Base-by-base conservation (phyloP, 2,797 vertebrate species). In the Acipenser oxyrinchus region DNA sequence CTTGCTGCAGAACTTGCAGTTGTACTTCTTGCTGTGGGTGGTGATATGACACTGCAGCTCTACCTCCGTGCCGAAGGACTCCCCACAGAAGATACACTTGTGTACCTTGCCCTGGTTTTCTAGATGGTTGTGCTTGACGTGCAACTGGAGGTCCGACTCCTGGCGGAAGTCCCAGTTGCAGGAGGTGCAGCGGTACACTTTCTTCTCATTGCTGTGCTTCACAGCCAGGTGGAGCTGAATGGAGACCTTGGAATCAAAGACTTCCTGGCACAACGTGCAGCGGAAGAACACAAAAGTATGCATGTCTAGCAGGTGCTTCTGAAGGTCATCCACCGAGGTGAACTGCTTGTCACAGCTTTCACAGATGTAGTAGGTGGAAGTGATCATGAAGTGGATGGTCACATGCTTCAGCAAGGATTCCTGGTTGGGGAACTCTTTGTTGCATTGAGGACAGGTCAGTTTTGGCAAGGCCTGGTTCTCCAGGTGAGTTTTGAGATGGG, bases 331-430 rank as follows among this genome's bases (percentile, higher is more conserved):
- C 79, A 99, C 95, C 0, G 94, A 95, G 1, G 94, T 96, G 83
- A 99, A 99, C 85, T 97, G 95, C 81, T 98, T 99, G 82, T 98
- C 95, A 63, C 97, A 99, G 69, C 97, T 99, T 89, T 99, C 97
- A 70, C 97, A 99, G 78, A 95, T 95, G 78, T 98, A 97, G 78
- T 98, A 96, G 0, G 95, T 98, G 50, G 96, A 97, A 69, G 96
- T 95, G 80, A 97, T 94, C 75, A 93, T 97, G 75, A 98, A 99
- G 81, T 98, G 96, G 73, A 95, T 92, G 10, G 96, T 94, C 71
- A 97, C 94, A 0, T 99, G 97, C 84, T 98, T 95, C 74, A 98
- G 82, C 75, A 99, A 83, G 71, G 96, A 94, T 75, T 99, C 95
- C 66, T 97, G 95, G 78, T 94, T 97, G 62, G 95, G 95, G 78